Percentiles rank a stretch among this genome's conserved stretches.
Evolutionary conservation across 2,888 invertebrate genomes (phyloP).

Genomic region (Periphyllus acericola): DNA sequence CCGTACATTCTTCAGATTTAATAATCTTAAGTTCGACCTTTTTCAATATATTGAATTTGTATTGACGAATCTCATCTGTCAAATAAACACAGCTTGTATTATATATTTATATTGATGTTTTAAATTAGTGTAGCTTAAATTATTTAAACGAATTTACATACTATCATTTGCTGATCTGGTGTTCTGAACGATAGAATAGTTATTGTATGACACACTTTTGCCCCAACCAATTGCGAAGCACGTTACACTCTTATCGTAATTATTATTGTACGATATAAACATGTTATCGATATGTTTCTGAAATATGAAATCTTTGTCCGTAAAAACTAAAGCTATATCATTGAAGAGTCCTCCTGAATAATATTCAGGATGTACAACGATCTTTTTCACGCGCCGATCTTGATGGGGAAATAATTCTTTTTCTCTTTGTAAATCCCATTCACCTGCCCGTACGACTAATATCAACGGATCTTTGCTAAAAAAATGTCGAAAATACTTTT

Average conservation of each 20-base stretch:
- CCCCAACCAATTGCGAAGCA: conserved; percentile 87
- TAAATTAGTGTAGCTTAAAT: too few species aligned
- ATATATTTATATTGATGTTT: too few species aligned
- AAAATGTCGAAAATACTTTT: background rate
- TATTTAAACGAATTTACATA: too few species aligned
- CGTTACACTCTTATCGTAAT: conserved; percentile 67
- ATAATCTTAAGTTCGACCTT: conserved; percentile 79
- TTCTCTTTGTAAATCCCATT: conserved; percentile 84
- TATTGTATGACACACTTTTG: conserved; percentile 76
- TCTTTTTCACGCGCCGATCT: conserved; percentile 71
- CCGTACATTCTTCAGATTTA: conserved; percentile 72
- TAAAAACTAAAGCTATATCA: conserved; percentile 75
- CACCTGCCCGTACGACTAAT: conserved; percentile 75
- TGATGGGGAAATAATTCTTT: conserved; percentile 77
- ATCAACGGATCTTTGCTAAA: conserved; percentile 62
- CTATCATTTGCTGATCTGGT: background rate
- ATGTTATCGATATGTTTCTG: conserved; percentile 77
- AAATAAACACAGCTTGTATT: background rate
- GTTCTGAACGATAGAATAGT: conserved; percentile 14
- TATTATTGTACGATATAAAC: conserved; percentile 74
- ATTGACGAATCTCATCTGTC: conserved; percentile 71
- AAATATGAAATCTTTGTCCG: conserved; percentile 71
- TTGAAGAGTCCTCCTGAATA: conserved; percentile 73
- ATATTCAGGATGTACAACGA: conserved; percentile 71
- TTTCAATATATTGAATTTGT: conserved; percentile 77